These are phyloP conservation scores for Pseudoips prasinana DNA, from an alignment of 2,888 invertebrate genomes.

Conservation along the genomic window DNA sequence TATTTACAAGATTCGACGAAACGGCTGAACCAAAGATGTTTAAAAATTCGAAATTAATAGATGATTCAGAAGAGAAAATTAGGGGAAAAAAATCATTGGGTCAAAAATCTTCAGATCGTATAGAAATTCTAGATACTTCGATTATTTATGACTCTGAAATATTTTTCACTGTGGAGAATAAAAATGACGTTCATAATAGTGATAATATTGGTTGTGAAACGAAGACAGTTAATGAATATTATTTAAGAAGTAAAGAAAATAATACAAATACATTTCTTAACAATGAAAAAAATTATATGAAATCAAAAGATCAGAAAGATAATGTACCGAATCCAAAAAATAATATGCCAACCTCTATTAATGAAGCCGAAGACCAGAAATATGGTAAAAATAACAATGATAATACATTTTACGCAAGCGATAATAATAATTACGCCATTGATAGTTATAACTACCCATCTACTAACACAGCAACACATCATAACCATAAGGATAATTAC, in stretches of 20 bases:
- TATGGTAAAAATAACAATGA: too few relatives aligned
- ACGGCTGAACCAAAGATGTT: conserved; percentile 27
- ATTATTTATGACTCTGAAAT: not conserved
- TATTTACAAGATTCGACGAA: not conserved
- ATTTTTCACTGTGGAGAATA: not conserved
- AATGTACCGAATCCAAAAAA: too few relatives aligned
- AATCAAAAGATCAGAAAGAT: too few relatives aligned
- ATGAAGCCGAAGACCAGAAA: too few relatives aligned
- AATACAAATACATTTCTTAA: too few relatives aligned
- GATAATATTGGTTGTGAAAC: too few relatives aligned
- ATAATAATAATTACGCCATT: not conserved
- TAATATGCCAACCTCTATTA: too few relatives aligned
- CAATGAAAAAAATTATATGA: too few relatives aligned
- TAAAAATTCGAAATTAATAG: conserved; percentile 24
- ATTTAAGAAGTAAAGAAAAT: too few relatives aligned
- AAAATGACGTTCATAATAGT: not conserved
- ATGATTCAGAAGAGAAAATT: conserved; percentile 31
- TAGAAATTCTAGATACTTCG: conserved; percentile 6
- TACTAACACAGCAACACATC: not conserved
- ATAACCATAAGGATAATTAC: not conserved
- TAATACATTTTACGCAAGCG: too few relatives aligned
- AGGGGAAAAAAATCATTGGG: conserved; percentile 12
- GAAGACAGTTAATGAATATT: too few relatives aligned
- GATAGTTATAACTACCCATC: not conserved
- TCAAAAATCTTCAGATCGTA: conserved; percentile 16